These are phyloP conservation scores for Didymodactylos carnosus DNA, from an alignment of 2,888 invertebrate species.

Conservation along the genomic window DNA sequence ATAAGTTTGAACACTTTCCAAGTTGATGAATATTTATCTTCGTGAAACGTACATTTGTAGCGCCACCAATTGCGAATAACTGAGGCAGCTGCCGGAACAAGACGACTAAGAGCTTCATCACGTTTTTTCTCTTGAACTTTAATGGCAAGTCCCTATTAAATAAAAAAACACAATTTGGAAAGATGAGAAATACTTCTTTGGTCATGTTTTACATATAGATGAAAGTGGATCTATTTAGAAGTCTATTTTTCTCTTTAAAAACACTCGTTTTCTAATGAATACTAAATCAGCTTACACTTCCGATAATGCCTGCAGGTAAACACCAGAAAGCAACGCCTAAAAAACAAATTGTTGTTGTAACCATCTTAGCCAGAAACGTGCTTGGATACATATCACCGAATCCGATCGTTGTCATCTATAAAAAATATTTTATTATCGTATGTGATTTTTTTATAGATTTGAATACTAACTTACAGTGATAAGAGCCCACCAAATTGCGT, in stretches of 20 bases:
- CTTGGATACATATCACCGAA: slow-evolving; percentile 7
- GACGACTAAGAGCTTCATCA: slow-evolving; percentile 7
- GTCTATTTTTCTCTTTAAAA: no score
- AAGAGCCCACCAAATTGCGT: not conserved
- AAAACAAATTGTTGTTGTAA: slow-evolving; percentile 9
- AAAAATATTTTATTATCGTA: not conserved
- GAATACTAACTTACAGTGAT: not conserved
- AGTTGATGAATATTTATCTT: not conserved
- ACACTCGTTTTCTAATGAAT: no score
- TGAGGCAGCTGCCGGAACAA: slow-evolving; percentile 8
- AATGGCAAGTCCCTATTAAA: slow-evolving; percentile 7
- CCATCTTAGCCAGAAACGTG: slow-evolving; percentile 10
- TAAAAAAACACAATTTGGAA: not conserved
- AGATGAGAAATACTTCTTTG: no score
- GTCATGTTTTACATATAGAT: no score
- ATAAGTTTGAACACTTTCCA: not conserved
- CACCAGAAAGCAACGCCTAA: slow-evolving; percentile 14
- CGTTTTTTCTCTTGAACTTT: slow-evolving; percentile 10
- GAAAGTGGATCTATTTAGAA: not conserved
- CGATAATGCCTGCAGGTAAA: slow-evolving; percentile 11
- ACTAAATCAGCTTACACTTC: not conserved
- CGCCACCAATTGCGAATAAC: slow-evolving; percentile 15
- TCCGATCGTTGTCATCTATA: not conserved
- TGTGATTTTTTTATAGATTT: not conserved
- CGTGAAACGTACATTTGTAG: not conserved